Evolutionary conservation across 23 tunicate species (phyloP).

Genomic region (Halocynthia aurantium): DNA sequence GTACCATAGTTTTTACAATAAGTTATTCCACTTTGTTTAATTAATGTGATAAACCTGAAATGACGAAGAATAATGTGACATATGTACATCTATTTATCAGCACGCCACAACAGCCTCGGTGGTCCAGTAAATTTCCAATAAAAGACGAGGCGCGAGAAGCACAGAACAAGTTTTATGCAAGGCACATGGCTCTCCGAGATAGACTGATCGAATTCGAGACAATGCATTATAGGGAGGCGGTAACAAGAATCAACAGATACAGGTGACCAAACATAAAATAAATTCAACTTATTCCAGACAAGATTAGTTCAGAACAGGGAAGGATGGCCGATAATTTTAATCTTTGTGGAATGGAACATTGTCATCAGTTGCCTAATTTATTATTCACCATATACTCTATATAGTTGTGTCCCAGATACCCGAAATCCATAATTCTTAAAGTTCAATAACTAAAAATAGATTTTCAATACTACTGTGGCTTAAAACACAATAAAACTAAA

Average conservation of each 20-base stretch:
- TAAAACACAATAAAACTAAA: too few relatives aligned
- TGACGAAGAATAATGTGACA: background rate
- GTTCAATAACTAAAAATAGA: too few relatives aligned
- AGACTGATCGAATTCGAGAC: constrained; percentile 64
- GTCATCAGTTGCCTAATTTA: too few relatives aligned
- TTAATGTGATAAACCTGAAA: background rate
- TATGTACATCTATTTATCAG: background rate
- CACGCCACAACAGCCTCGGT: background rate
- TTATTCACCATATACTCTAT: too few relatives aligned
- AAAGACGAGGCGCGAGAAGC: background rate
- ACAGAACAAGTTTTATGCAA: constrained; percentile 43
- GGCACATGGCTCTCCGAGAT: constrained; percentile 85
- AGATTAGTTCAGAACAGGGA: too few relatives aligned
- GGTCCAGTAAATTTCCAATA: background rate
- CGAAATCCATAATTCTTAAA: too few relatives aligned
- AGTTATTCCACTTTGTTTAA: too few relatives aligned
- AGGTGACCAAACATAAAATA: constrained; percentile 32
- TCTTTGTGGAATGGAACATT: too few relatives aligned
- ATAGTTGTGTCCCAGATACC: too few relatives aligned
- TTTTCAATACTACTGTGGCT: too few relatives aligned
- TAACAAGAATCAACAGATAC: constrained; percentile 74
- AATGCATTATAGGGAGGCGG: constrained; percentile 77
- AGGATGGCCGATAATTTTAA: too few relatives aligned
- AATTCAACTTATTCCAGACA: background rate
- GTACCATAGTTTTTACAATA: too few relatives aligned